Evolutionary conservation across 2,888 invertebrate species (phyloP).

Genomic region (Capitulum mitella): DNA sequence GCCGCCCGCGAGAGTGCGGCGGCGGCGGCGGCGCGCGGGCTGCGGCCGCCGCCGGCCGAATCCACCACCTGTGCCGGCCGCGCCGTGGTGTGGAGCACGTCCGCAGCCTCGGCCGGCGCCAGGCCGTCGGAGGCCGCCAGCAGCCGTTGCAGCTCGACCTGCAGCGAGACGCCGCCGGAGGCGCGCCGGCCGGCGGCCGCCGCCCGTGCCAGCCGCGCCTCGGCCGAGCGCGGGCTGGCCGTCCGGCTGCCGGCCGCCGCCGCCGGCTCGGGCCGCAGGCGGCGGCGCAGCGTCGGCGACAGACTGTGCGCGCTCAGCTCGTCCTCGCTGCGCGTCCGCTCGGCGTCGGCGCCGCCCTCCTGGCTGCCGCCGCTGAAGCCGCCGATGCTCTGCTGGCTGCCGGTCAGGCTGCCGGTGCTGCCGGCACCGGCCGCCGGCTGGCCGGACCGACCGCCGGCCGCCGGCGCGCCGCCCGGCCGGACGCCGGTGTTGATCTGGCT

Average conservation of each 20-base stretch:
- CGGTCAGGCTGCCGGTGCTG: background rate
- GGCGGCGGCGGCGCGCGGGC: background rate
- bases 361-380: background rate
- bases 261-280: background rate
- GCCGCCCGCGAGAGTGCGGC: too few relatives aligned
- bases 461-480: background rate
- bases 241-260: background rate
- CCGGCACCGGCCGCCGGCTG: background rate
- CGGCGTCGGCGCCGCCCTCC: too few relatives aligned
- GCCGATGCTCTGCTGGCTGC: constrained; percentile 15
- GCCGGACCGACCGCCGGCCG: background rate
- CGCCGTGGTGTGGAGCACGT: background rate
- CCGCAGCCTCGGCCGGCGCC: background rate
- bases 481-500: background rate
- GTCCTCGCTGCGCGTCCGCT: constrained; percentile 2
- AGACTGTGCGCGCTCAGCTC: constrained; percentile 14
- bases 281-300: background rate
- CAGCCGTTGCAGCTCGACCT: background rate
- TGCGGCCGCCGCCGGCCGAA: background rate
- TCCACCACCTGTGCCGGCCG: background rate
- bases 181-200: background rate
- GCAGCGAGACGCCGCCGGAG: background rate
- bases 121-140: background rate
- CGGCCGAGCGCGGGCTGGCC: background rate
- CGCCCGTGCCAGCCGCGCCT: too few relatives aligned